Conservation (phyloP, 37 sponge, comb jelly and placozoan genomes). For the Mnemiopsis leidyi region DNA sequence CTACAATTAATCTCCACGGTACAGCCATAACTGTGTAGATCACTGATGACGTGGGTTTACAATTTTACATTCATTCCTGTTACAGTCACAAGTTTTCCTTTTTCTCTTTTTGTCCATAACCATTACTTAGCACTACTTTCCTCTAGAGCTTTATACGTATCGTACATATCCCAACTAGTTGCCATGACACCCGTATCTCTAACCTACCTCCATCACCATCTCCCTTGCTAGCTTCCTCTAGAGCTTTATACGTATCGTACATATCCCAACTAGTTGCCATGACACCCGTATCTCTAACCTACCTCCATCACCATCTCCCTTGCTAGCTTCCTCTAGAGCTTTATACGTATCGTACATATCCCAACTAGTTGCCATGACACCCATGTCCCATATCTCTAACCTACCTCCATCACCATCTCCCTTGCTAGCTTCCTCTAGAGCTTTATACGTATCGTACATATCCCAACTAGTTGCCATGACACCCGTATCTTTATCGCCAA, state of each 20-base stretch:
- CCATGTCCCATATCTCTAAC: conserved; percentile 64
- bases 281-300: conserved; percentile 72
- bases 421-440: conserved; percentile 62
- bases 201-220: conserved; percentile 23
- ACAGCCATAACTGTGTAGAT: too few relatives aligned
- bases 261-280: conserved; percentile 90
- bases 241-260: conserved; percentile 79
- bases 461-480: conserved; percentile 85
- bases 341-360: conserved; percentile 92
- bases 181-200: conserved; percentile 77
- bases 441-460: conserved; percentile 86
- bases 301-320: conserved; percentile 52
- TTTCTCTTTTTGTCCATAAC: too few relatives aligned
- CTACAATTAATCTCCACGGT: background rate
- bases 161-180: conserved; percentile 91
- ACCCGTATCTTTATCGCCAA: conserved; percentile 73
- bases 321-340: conserved; percentile 62
- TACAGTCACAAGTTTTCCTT: too few relatives aligned
- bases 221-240: conserved; percentile 65
- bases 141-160: conserved; percentile 70
- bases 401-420: conserved; percentile 42
- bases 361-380: conserved; percentile 80
- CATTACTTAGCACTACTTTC: too few relatives aligned
- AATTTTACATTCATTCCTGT: too few relatives aligned
- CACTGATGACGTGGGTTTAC: too few relatives aligned